Percentiles rank a stretch among this genome's conserved stretches.
phyloP scores from a whole-genome alignment of 23 tunicate species.

The Clavelina lepadiformis region DNA sequence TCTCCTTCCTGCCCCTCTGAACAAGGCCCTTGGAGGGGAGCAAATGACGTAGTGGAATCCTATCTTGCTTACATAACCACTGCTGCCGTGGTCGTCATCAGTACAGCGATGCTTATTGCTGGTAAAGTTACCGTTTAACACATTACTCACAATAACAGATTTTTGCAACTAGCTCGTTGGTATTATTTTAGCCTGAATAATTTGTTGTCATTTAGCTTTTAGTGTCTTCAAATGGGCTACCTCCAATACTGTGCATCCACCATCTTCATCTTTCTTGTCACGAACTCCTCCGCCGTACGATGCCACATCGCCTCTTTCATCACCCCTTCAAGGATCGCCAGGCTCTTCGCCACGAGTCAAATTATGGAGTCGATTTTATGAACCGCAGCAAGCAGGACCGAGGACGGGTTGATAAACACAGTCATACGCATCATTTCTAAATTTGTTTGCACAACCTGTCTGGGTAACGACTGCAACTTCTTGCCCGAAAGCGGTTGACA shows the following conservation, averaged over 20 bases:
- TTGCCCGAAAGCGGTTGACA: too few species aligned
- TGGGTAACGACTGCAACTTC: too few species aligned
- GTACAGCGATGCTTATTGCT: constrained; percentile 33
- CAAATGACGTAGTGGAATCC: constrained; percentile 20
- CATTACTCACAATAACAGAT: not conserved
- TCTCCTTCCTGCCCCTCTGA: too few species aligned
- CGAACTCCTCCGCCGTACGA: constrained; percentile 34
- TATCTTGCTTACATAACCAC: constrained; percentile 34
- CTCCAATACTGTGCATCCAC: constrained; percentile 13
- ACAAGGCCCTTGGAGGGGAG: constrained; percentile 19
- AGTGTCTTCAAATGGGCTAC: constrained; percentile 26
- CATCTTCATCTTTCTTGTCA: not conserved
- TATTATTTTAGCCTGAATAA: not conserved
- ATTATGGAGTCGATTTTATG: constrained; percentile 71
- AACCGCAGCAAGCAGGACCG: constrained; percentile 58
- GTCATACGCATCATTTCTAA: too few species aligned
- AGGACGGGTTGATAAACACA: constrained; percentile 12
- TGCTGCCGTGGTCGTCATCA: constrained; percentile 13
- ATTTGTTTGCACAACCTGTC: too few species aligned
- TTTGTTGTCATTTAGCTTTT: constrained; percentile 19
- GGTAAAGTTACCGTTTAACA: constrained; percentile 16
- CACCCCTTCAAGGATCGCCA: constrained; percentile 23
- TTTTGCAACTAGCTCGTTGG: not conserved
- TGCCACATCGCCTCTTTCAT: not conserved
- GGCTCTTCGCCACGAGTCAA: constrained; percentile 39